Base-by-base conservation (phyloP, 23 tunicate species). In the Clavelina lepadiformis region DNA sequence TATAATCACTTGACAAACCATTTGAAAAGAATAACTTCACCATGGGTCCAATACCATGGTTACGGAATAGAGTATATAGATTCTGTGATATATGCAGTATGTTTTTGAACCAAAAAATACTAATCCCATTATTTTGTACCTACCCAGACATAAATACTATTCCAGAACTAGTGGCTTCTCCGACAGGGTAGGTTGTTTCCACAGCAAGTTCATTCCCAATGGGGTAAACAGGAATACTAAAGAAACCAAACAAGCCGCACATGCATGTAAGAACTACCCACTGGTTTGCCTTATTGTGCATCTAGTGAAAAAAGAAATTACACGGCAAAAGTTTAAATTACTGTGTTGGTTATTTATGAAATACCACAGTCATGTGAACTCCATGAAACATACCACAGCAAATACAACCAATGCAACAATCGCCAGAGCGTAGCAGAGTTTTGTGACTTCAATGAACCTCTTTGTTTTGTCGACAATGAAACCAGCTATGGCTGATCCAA, bases 91-190 rank as follows among this genome's bases (percentile, higher is more conserved):
- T n/a, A n/a, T n/a, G n/a, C n/a, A n/a, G n/a, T n/a, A n/a, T n/a
- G n/a, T n/a, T n/a, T n/a, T n/a, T n/a, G n/a, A n/a, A n/a, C n/a
- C n/a, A n/a, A n/a, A n/a, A n/a, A n/a, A n/a, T n/a, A n/a, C n/a
- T n/a, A n/a, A n/a, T n/a, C n/a, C n/a, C n/a, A n/a, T n/a, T n/a
- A n/a, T n/a, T n/a, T n/a, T n/a, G n/a, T 22, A 0, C 60, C 7
- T 32, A 75, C 81, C 89, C 88, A 53, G 61, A 51, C 96, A 88
- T 88, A 44, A 88, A 88, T 15, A 88, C 67, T 26, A 88, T 58
- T 2, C 96, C 96, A 24, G 96, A 79, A 75, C 96, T 88, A 3
- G 88, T 80, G 3, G 96, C 96, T 74, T 88, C 96, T n/a, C 96
- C 96, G 50, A 88, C 96, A 8, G 96, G 96, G 67, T 88, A 88